Evolutionary conservation across 2,888 invertebrate genomes (phyloP), one percentile per base, ranked within the genome.

Genomic region (Lithophane socia): DNA sequence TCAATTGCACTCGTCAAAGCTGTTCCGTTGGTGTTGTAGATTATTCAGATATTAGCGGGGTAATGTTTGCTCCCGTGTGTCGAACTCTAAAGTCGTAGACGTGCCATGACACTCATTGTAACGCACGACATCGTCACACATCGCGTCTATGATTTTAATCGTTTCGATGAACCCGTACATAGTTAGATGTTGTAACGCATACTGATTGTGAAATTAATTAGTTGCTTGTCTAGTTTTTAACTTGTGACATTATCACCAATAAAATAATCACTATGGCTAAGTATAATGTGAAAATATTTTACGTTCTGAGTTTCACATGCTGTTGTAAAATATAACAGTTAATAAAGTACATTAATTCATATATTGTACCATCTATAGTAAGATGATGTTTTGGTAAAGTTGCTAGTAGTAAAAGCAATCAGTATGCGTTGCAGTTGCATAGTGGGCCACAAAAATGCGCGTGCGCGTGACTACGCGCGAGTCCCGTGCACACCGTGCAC

Each of bases 1-100:
- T 96, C 95, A 95, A 96, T 96, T 96, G 96, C 96, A 96, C 96
- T 92, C 94, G 94, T 95, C 94, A 93, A 93, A 93, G 94, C 94
- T 94, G 94, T 94, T 95, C 94, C 91, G 92, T 94, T 95, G 94
- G 94, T 92, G 92, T 94, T 93, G 93, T 93, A 90, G 89, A 89
- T 88, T 92, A 93, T 92, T 93, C 93, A 92, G 89, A 91, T 93
- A 91, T 91, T 92, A 92, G 91, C 87, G 91, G 91, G 91, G 90
- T 89, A 87, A 90, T 88, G 86, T 90, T 90, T 87, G 91, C 86
- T 89, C 90, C 91, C 91, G 90, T 88, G 90, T 91, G 89, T 86
- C 86, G 83, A 84, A 84, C 85, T 77, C 91, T 91, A 86, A 91
- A 91, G 80, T 92, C 89, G 86, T 90, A 91, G 91, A 88, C 89